Percentiles rank a stretch among this genome's conserved stretches.
Conservation (phyloP, 2,888 invertebrate species). For the Pollenia angustigena region DNA sequence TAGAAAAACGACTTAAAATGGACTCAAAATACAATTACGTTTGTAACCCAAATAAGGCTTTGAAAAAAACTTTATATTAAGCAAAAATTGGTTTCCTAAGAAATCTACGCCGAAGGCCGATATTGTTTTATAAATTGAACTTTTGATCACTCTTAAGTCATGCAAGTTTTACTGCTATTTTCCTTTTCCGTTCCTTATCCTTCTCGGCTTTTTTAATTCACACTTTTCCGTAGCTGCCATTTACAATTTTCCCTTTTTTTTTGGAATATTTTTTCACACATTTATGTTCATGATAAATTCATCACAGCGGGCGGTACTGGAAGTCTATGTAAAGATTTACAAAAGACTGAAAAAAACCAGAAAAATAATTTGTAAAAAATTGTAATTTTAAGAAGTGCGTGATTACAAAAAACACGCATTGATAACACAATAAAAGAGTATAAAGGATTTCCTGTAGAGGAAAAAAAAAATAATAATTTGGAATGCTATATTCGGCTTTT, state of each 20-base stretch:
- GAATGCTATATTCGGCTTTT: too few species aligned
- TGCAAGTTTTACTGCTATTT: too few species aligned
- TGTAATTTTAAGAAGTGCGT: constrained; percentile 61
- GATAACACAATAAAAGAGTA: constrained; percentile 33
- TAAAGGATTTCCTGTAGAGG: constrained; percentile 53
- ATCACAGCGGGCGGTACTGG: constrained; percentile 6
- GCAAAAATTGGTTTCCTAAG: too few species aligned
- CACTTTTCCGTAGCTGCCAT: constrained; percentile 14
- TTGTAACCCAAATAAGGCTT: too few species aligned
- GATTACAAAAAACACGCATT: constrained; percentile 63
- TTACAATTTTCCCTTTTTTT: constrained; percentile 2
- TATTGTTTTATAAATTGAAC: too few species aligned
- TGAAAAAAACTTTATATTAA: too few species aligned
- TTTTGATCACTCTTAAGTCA: too few species aligned
- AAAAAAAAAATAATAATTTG: neutral
- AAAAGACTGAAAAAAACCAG: constrained; percentile 25
- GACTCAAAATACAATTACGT: too few species aligned
- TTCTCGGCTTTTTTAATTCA: neutral
- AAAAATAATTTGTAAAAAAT: constrained; percentile 30
- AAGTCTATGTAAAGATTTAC: constrained; percentile 8
- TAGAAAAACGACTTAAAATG: too few species aligned
- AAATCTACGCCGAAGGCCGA: too few species aligned
- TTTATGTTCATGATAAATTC: constrained; percentile 21
- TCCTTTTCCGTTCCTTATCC: too few species aligned
- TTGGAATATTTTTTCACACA: neutral